phyloP scores from a whole-genome alignment of 2,113 vertebrate genomes.

The Toxostoma redivivum region DNA sequence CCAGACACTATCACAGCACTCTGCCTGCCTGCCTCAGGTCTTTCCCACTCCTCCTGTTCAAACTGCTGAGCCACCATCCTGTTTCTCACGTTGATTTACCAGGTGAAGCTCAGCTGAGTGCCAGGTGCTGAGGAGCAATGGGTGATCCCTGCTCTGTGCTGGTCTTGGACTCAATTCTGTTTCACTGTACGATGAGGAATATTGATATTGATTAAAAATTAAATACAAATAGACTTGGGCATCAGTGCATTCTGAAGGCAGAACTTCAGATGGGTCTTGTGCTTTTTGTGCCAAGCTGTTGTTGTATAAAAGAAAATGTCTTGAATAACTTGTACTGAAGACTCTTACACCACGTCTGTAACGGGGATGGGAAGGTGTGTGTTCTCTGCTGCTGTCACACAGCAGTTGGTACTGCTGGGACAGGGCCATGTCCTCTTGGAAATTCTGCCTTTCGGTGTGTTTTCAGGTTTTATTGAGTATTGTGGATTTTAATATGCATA shows the following conservation, averaged over 20 bases:
- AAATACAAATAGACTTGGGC: not conserved
- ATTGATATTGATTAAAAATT: not conserved
- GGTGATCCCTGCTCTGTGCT: not conserved
- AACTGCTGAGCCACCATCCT: not conserved
- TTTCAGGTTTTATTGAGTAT: not conserved
- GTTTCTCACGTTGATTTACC: rapidly evolving
- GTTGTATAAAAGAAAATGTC: not conserved
- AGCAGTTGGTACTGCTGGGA: not conserved
- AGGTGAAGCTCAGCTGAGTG: not conserved
- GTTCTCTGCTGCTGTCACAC: not conserved
- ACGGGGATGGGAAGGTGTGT: not conserved
- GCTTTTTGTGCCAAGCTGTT: not conserved
- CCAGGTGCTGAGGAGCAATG: not conserved
- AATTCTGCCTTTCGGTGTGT: not conserved
- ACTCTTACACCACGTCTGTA: rapidly evolving
- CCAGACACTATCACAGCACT: rapidly evolving
- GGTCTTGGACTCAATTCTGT: not conserved
- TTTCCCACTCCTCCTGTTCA: not conserved
- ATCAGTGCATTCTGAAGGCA: not conserved
- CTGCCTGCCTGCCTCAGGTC: not conserved
- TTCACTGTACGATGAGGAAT: not conserved
- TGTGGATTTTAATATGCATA: not conserved
- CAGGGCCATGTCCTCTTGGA: not conserved
- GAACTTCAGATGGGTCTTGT: not conserved
- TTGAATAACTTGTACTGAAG: not conserved